Evolutionary conservation across 2,113 vertebrate species (phyloP).

Genomic region (Accipiter cooperii): DNA sequence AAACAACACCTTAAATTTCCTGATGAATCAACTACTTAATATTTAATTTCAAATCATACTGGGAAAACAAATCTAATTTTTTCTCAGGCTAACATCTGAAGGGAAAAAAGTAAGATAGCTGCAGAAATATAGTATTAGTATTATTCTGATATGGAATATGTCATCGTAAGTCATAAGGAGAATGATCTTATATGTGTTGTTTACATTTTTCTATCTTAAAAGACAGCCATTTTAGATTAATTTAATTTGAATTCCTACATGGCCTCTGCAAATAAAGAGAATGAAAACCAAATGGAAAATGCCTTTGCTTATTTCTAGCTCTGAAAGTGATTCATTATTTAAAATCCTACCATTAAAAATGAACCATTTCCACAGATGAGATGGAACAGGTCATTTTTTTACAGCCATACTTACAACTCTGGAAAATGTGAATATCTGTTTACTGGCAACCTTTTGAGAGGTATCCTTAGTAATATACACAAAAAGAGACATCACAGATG

Average conservation of each 20-base stretch:
- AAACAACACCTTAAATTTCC: constrained; percentile 23
- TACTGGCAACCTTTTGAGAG: not conserved
- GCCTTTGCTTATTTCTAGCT: not conserved
- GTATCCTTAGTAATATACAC: not conserved
- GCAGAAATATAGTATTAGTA: not conserved
- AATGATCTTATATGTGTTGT: not conserved
- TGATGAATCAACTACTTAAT: constrained; percentile 41
- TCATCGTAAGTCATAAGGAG: not conserved
- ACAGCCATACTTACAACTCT: not conserved
- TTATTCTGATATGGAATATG: not conserved
- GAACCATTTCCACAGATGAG: not conserved
- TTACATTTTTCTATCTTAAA: constrained; percentile 29
- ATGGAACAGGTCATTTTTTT: not conserved
- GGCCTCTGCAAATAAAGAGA: not conserved
- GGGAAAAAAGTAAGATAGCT: not conserved
- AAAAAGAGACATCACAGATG: not conserved
- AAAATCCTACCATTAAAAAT: constrained; percentile 46
- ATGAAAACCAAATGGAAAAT: constrained; percentile 29
- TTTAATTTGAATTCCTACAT: constrained; percentile 27
- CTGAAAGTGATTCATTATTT: constrained; percentile 31
- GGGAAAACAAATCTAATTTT: not conserved
- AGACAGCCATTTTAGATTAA: not conserved
- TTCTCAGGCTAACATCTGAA: not conserved
- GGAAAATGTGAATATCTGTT: not conserved
- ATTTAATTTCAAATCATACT: constrained; percentile 21